Conservation (phyloP, 2,797 vertebrate species). For the Scolopax bukidnonensis region DNA sequence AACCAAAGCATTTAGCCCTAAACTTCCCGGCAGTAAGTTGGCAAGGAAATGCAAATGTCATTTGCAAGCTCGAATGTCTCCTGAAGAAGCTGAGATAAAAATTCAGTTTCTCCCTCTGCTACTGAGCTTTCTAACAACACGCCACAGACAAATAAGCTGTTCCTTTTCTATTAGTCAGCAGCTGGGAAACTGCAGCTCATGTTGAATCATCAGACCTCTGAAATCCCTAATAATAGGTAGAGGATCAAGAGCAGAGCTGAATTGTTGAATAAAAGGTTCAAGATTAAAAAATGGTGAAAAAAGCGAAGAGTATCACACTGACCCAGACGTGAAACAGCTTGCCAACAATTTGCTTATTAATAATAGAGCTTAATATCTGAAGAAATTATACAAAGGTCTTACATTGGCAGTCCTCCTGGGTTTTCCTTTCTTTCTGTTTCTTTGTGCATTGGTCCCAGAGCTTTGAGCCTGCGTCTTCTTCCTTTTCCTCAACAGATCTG, state of each 20-base stretch:
- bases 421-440: conserved; percentile 81
- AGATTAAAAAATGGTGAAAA: not conserved
- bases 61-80: not conserved
- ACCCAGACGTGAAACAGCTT: not conserved
- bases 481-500: conserved; percentile 82
- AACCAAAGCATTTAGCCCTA: not conserved
- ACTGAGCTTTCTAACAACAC: not conserved
- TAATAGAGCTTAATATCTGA: not conserved
- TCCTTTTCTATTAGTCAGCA: not conserved
- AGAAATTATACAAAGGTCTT: conserved; percentile 8
- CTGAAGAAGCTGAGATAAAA: not conserved
- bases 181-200: not conserved
- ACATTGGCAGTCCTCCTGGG: conserved; percentile 77
- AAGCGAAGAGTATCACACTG: not conserved
- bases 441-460: conserved; percentile 68
- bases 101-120: not conserved
- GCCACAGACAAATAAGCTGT: not conserved
- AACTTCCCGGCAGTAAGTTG: not conserved
- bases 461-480: conserved; percentile 82
- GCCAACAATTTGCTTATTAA: not conserved
- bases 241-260: not conserved
- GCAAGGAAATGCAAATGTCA: not conserved
- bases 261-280: not conserved
- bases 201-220: not conserved
- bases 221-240: not conserved